A percentile compares a stretch with the other conserved stretches of the same genome.
These are phyloP conservation scores for Alligator mississippiensis DNA, from an alignment of 2,113 vertebrate species.

Conservation along the genomic window DNA sequence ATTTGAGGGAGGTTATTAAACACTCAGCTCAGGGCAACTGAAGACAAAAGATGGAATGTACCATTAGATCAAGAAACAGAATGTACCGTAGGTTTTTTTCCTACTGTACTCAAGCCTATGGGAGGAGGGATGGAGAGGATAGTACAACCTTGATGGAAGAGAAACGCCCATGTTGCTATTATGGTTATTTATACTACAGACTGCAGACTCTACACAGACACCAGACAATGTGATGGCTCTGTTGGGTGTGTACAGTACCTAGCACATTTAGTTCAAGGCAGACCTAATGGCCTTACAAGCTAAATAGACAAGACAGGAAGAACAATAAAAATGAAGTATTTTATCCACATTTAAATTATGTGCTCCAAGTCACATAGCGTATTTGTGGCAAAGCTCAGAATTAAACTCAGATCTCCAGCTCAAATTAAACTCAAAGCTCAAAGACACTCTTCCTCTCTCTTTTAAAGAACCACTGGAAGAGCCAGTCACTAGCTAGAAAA, in stretches of 20 bases:
- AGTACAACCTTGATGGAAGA: too few relatives aligned
- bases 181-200: rapidly evolving
- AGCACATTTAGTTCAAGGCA: not conserved
- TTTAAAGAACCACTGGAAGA: not conserved
- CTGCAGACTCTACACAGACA: not conserved
- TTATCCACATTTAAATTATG: too few relatives aligned
- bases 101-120: not conserved
- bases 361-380: too few relatives aligned
- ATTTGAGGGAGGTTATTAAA: conserved; percentile 53
- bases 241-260: not conserved
- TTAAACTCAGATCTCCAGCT: not conserved
- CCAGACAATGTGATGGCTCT: not conserved
- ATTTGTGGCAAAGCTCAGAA: not conserved
- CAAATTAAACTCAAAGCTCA: not conserved
- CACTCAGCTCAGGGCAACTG: conserved; percentile 23
- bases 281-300: not conserved
- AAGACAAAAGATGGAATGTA: conserved; percentile 51
- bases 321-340: too few relatives aligned
- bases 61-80: not conserved
- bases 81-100: not conserved
- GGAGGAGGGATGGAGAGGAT: too few relatives aligned
- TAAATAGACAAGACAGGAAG: too few relatives aligned
- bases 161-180: not conserved
- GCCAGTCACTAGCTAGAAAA: not conserved
- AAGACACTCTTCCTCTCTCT: not conserved